Percentiles rank a stretch among this genome's conserved stretches.
Conservation (phyloP, 2,797 vertebrate species). For the Picus viridis region DNA sequence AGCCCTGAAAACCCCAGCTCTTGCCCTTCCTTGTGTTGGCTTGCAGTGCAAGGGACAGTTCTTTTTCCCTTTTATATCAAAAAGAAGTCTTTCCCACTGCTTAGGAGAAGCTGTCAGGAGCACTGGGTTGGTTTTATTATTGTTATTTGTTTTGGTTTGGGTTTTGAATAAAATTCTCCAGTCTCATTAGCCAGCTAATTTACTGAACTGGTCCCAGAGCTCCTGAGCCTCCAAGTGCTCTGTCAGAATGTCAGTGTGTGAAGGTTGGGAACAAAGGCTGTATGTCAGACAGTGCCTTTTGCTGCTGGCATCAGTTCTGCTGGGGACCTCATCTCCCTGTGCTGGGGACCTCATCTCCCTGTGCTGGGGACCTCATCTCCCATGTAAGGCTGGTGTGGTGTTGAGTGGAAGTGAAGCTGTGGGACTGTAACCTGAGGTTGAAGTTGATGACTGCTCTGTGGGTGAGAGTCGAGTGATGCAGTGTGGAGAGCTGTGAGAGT, state of each 20-base stretch:
- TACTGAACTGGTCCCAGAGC: not conserved
- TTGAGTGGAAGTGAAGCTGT: not conserved
- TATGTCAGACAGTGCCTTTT: not conserved
- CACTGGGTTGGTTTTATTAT: not conserved
- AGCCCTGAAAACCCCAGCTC: not conserved
- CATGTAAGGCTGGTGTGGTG: rapidly evolving
- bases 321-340: rapidly evolving
- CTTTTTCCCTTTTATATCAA: not conserved
- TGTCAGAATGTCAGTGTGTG: not conserved
- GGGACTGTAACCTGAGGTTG: not conserved
- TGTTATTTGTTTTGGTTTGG: not conserved
- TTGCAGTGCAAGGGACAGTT: not conserved
- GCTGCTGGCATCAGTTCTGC: not conserved
- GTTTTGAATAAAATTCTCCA: not conserved
- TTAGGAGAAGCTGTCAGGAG: not conserved
- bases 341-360: not conserved
- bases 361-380: not conserved
- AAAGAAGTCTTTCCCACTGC: not conserved
- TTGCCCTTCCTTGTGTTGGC: not conserved
- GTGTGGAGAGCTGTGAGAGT: not conserved
- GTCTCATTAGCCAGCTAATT: not conserved
- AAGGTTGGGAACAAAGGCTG: rapidly evolving
- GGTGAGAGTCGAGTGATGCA: not conserved
- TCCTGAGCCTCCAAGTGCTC: not conserved
- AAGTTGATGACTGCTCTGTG: not conserved